Evolutionary conservation across 2,113 vertebrate species (phyloP), one percentile per base, ranked within the genome.

Genomic region (Solea solea): DNA sequence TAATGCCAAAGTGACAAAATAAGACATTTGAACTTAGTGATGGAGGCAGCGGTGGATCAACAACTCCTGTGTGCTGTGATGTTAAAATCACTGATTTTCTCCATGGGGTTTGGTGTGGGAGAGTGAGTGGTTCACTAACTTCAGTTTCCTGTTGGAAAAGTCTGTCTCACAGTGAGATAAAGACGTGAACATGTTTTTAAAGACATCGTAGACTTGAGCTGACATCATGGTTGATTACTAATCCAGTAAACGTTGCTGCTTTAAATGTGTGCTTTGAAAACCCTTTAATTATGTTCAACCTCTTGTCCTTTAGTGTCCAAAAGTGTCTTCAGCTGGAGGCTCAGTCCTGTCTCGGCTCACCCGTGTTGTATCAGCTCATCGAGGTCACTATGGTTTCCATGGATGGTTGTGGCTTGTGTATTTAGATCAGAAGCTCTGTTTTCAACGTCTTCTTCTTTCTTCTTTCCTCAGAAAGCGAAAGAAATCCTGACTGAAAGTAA

Each of bases 401-500:
- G 11, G 11, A 14, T 48, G 45, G 14, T 48, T 11, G 11, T 14
- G 12, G 4, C 12, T 48, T 10, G 4, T 48, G 45, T 48, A 10
- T 48, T 5, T 48, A 2, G 12, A 13, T 34, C 34, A 6, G 34
- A 2, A 34, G 34, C 34, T 34, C 5, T 34, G 34, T 34, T 34
- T 34, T 34, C 34, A 34, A 34, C 34, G 34, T 34, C 34, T 34
- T 34, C 28, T 28, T n/a, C 40, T 56, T 59, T 59, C 40, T 39
- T 39, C 2, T 70, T 21, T 5, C 44, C 15, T 10, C 89, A 99
- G 97, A 99, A 98, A 87, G 97, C 96, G 11, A 99, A 98, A 89
- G 97, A 99, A 90, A 96, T 99, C 87, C 94, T 99, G 78, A 99
- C 97, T 0, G 95, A 96, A 60, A 99, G 97, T 89, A 99, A 99